Conservation (phyloP, 2,888 invertebrate genomes). For the Aplocera efformata region DNA sequence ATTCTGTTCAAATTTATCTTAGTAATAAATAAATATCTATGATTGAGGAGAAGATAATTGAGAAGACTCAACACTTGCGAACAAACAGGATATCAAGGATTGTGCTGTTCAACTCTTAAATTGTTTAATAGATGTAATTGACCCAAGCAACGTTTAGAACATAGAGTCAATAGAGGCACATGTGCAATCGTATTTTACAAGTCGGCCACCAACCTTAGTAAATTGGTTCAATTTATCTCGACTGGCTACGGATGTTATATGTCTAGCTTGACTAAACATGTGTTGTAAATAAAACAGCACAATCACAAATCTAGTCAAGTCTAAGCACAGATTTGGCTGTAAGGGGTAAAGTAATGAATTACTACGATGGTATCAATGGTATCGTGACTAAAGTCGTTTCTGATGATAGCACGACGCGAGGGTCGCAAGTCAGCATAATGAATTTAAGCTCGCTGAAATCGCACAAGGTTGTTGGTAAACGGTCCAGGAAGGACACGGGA, state of each 20-base stretch:
- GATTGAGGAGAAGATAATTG: too few relatives aligned
- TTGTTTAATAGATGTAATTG: conserved; percentile 47
- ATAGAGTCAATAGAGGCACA: conserved; percentile 44
- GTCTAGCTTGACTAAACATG: conserved; percentile 35
- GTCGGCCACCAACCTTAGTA: conserved; percentile 51
- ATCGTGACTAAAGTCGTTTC: neutral
- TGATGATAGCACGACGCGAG: conserved; percentile 4
- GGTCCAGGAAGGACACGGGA: conserved; percentile 59
- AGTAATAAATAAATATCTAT: too few relatives aligned
- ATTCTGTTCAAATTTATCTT: too few relatives aligned
- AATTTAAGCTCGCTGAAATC: conserved; percentile 33
- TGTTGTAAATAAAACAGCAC: too few relatives aligned
- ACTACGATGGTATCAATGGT: neutral
- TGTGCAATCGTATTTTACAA: conserved; percentile 47
- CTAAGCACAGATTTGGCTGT: too few relatives aligned
- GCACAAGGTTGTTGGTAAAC: conserved; percentile 61
- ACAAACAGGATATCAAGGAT: too few relatives aligned
- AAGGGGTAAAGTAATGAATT: neutral
- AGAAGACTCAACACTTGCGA: too few relatives aligned
- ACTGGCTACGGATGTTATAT: conserved; percentile 63
- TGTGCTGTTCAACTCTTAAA: conserved; percentile 11
- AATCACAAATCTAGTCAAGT: too few relatives aligned
- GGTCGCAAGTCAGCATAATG: conserved; percentile 9
- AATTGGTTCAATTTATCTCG: conserved; percentile 65
- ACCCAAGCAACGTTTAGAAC: conserved; percentile 41